A percentile compares a stretch with the other conserved stretches of the same genome.
phyloP scores from a whole-genome alignment of 2,113 vertebrate species.

The Larimichthys crocea region DNA sequence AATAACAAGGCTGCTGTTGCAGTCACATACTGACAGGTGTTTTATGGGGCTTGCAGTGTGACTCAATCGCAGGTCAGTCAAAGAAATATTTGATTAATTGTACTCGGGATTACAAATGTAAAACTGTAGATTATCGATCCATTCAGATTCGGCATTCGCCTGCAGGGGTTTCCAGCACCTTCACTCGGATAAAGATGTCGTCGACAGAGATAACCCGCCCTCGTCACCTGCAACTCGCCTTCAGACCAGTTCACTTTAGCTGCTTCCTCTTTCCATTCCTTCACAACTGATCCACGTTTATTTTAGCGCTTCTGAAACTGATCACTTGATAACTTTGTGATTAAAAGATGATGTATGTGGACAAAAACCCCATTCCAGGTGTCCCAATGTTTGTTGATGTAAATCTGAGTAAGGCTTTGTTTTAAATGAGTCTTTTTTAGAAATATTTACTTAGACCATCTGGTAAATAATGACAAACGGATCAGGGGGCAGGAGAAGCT shows the following conservation, averaged over 20 bases:
- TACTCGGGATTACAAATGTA: neutral
- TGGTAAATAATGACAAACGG: neutral
- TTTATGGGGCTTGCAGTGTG: neutral
- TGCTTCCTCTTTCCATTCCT: neutral
- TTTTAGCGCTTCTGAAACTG: neutral
- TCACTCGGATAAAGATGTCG: neutral
- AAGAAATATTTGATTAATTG: neutral
- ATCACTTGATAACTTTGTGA: neutral
- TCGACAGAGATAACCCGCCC: neutral
- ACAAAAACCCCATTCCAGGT: no score
- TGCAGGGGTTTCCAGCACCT: neutral
- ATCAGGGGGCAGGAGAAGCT: neutral
- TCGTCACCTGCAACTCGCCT: neutral
- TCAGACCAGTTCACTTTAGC: neutral
- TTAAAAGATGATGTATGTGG: neutral
- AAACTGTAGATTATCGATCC: neutral
- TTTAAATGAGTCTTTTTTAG: neutral
- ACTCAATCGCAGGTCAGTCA: neutral
- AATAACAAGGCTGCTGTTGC: neutral
- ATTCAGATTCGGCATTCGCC: neutral
- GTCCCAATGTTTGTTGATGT: no score
- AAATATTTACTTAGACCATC: neutral
- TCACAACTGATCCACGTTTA: neutral
- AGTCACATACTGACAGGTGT: constrained; percentile 1
- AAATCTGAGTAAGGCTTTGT: neutral